A percentile compares a stretch with the other conserved stretches of the same genome.
Conservation (phyloP, 2,888 invertebrate genomes). For the Campaea margaritaria region DNA sequence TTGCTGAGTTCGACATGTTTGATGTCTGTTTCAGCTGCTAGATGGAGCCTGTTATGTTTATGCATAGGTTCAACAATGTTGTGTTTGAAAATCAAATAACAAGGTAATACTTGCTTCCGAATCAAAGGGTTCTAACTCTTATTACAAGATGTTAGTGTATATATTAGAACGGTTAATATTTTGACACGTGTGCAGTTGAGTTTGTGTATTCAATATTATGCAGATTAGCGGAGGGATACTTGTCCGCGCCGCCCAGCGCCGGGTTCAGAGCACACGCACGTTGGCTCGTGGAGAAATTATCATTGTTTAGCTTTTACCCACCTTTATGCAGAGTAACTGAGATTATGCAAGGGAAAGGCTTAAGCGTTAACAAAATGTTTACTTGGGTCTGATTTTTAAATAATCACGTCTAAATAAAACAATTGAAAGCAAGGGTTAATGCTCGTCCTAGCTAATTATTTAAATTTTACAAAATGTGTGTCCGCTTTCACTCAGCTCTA, state of each 20-base stretch:
- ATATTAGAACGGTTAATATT: constrained; percentile 41
- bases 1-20: constrained; percentile 39
- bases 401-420: constrained; percentile 22
- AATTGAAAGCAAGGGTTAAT: neutral
- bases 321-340: constrained; percentile 34
- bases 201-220: constrained; percentile 68
- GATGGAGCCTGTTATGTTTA: constrained; percentile 41
- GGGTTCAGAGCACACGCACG: constrained; percentile 64
- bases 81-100: constrained; percentile 30
- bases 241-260: constrained; percentile 68
- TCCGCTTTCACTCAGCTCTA: neutral
- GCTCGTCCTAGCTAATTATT: too few species aligned
- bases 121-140: constrained; percentile 36
- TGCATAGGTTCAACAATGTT: constrained; percentile 41
- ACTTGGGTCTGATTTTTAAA: constrained; percentile 26
- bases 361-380: constrained; percentile 25
- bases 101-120: constrained; percentile 14
- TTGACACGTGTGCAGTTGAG: constrained; percentile 48
- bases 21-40: constrained; percentile 43
- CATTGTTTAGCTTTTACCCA: constrained; percentile 68
- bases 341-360: constrained; percentile 35
- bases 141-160: constrained; percentile 41
- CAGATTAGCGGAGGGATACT: constrained; percentile 77
- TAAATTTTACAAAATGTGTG: too few species aligned
- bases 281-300: constrained; percentile 65